Evolutionary conservation across 2,888 invertebrate genomes (phyloP), one percentile per base, ranked within the genome.

Genomic region (Stenotaenia linearis): DNA sequence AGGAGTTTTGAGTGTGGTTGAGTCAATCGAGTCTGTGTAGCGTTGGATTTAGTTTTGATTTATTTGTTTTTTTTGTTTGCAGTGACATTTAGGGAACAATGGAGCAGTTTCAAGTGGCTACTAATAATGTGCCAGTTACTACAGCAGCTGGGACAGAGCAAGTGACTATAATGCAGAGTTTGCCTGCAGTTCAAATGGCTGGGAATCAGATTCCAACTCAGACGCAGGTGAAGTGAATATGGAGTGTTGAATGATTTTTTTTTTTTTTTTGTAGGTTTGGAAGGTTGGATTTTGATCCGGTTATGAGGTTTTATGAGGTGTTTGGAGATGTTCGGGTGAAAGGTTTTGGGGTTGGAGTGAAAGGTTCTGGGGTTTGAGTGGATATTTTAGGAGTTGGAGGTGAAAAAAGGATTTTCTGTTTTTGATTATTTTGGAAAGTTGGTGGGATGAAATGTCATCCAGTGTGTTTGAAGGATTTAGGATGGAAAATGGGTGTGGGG

Each of bases 81-180:
- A 56, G 18, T 15, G 15, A 21, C n/a, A 37, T n/a, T 56, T 9
- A 18, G 9, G 18, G 21, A 2, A 45, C 45, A 30, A 82, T 82
- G 82, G 82, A 83, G 28, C 82, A 83, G 50, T 83, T 81, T 79
- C 83, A 83, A 80, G 82, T 82, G 61, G 80, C 45, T 12, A 80
- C 80, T 10, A 25, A 74, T 5, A 45, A 69, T 6, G 77, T 78
- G 1, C 75, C 81, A 3, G 56, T 61, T 5, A 23, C 81, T 10
- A 80, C 82, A 12, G 79, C 81, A 35, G 80, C 81, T 15, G 81
- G 80, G 30, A 80, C 80, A 5, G 79, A 82, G 74, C 82, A 82
- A 74, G 81, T 82, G 75, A 80, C 82, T 21, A 81, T 82, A 12
- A 82, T 82, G 82, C 82, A 82, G 45, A 79, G 80, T 35, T 28